Evolutionary conservation across 1,140 invertebrate species (phyloP), one percentile per base, ranked within the genome.

Genomic region (Potamilus streckersoni): DNA sequence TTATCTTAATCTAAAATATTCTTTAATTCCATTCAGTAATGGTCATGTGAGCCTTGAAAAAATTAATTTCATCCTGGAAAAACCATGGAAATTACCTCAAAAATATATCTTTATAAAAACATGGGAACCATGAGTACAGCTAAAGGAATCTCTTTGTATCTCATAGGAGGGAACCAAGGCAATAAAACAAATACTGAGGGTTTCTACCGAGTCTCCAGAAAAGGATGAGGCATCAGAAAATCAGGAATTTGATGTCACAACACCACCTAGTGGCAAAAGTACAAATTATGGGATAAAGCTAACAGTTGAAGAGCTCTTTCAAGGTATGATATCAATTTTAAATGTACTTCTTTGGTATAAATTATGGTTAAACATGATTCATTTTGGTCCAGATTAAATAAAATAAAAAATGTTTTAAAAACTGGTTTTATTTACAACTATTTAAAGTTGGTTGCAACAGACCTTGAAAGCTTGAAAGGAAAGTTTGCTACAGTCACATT

Each of bases 301-400:
- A 2, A 86, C 87, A 61, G 71, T 88, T 16, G 82, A 88, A 58
- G 87, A 87, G 76, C 70, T 88, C n/a, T 88, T 88, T 86, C 82
- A 84, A 69, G 84, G 84, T 84, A 78, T 66, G 75, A 61, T 20
- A 19, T 67, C 27, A 14, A 57, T 23, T 60, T 13, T 60, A 2
- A 31, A 57, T 55, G n/a, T 65, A 60, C n/a, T 63, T n/a, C 17
- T 16, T 15, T 38, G 56, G 19, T 55, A 20, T 62, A 13, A 71
- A 8, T 71, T 49, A 49, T 49, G 38, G 38, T 49, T 49, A 8
- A 49, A 49, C 6, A 49, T 49, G 38, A 49, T 49, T 8, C 38
- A 49, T 49, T 49, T 49, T 49, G 38, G 6, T 49, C 38, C 38
- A 49, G 38, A 49, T 49, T 49, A 49, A 49, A 49, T 49, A 49